A percentile compares a stretch with the other conserved stretches of the same genome.
phyloP scores from a whole-genome alignment of 1,140 invertebrate species.

The Phthorimaea operculella region DNA sequence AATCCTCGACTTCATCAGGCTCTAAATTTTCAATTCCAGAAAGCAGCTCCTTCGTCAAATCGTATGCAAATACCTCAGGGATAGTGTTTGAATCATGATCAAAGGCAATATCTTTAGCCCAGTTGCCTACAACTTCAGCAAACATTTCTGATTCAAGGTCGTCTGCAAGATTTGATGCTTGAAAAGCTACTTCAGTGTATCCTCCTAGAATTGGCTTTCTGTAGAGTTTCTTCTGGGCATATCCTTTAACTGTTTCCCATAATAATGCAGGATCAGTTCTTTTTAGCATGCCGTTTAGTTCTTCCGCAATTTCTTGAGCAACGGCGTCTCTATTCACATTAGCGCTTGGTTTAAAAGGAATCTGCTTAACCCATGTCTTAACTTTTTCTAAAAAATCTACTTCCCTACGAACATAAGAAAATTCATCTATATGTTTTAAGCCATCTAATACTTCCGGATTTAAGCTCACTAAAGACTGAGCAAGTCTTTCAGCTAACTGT shows the following conservation, averaged over 20 bases:
- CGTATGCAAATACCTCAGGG: neutral
- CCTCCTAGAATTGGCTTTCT: neutral
- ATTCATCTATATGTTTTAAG: no score
- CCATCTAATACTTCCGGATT: neutral
- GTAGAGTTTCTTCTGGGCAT: neutral
- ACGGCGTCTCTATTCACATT: neutral
- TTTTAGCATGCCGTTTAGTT: neutral
- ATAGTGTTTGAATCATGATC: neutral
- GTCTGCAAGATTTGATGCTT: neutral
- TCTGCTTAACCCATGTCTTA: neutral
- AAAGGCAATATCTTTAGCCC: neutral
- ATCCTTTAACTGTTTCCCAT: neutral
- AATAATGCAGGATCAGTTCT: neutral
- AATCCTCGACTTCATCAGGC: neutral
- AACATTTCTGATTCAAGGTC: neutral
- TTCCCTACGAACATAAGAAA: no score
- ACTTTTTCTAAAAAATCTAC: neutral
- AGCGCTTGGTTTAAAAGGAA: neutral
- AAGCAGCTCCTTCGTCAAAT: neutral
- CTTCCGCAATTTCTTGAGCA: neutral
- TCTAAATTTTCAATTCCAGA: neutral
- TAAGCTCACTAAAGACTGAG: neutral
- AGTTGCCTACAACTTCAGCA: neutral
- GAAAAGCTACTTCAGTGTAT: neutral
- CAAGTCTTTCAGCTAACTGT: neutral